Conservation (phyloP, 2,888 invertebrate species). For the Liodrosophila aerea region DNA sequence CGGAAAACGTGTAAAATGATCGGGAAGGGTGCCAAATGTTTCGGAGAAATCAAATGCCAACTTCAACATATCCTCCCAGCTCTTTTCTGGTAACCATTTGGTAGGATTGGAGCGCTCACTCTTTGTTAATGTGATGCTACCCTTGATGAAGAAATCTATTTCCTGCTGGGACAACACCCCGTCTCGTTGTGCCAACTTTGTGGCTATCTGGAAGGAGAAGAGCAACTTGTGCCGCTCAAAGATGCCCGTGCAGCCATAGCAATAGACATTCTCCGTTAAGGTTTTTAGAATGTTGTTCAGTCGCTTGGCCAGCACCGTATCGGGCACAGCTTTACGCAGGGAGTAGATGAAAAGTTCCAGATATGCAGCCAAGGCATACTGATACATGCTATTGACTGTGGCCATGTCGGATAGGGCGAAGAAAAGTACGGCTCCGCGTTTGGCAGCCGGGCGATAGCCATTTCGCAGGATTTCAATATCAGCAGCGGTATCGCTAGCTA, state of each 20-base stretch:
- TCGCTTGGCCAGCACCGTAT: conserved; percentile 88
- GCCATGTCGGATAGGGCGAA: conserved; percentile 96
- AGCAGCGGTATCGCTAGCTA: conserved; percentile 89
- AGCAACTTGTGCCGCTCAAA: conserved; percentile 95
- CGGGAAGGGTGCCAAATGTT: conserved; percentile 86
- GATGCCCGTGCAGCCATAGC: conserved; percentile 95
- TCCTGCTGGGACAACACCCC: conserved; percentile 86
- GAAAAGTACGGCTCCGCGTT: conserved; percentile 93
- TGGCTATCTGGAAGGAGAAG: conserved; percentile 95
- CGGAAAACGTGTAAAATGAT: conserved; percentile 84
- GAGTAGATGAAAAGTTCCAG: conserved; percentile 92
- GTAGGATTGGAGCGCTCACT: conserved; percentile 86
- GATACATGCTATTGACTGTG: conserved; percentile 94
- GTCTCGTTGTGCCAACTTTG: conserved; percentile 90
- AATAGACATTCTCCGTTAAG: conserved; percentile 93
- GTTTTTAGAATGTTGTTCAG: conserved; percentile 91
- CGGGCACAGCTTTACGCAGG: conserved; percentile 91
- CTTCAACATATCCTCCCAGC: conserved; percentile 93
- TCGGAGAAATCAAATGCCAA: conserved; percentile 87
- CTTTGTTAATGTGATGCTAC: conserved; percentile 90
- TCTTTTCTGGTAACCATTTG: conserved; percentile 87
- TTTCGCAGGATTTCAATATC: conserved; percentile 93
- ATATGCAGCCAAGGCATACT: conserved; percentile 93
- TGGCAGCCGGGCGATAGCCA: conserved; percentile 92
- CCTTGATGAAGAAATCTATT: conserved; percentile 95